These are phyloP conservation scores for Eristalinus sepulchralis DNA, from an alignment of 2,888 invertebrate genomes.

Conservation along the genomic window DNA sequence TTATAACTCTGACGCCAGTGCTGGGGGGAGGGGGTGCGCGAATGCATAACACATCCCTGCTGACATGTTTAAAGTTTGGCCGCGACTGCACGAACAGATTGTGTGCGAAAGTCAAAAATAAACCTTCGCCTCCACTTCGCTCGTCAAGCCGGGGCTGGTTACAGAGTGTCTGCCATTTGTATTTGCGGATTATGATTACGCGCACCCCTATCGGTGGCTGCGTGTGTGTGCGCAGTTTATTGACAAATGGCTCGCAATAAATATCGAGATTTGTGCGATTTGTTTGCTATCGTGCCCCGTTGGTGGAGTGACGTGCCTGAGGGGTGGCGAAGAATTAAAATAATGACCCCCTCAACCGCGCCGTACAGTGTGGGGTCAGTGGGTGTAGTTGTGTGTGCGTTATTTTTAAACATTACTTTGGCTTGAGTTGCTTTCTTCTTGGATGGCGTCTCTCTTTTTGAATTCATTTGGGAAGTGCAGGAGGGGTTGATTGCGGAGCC, in stretches of 20 bases:
- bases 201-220: background rate
- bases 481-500: background rate
- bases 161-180: slow-evolving; percentile 23
- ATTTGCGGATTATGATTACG: slow-evolving; percentile 3
- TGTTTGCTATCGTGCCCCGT: slow-evolving; percentile 9
- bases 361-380: background rate
- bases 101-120: background rate
- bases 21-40: background rate
- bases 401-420: background rate
- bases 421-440: background rate
- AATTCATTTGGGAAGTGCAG: background rate
- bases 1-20: background rate
- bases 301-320: background rate
- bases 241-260: slow-evolving; percentile 42
- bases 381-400: background rate
- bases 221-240: slow-evolving; percentile 22
- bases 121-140: background rate
- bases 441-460: background rate
- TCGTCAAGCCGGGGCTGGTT: background rate
- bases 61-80: too few relatives aligned
- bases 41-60: background rate
- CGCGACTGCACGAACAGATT: background rate
- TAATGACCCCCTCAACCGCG: background rate
- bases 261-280: slow-evolving; percentile 14
- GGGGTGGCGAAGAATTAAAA: background rate